These are phyloP conservation scores for Arctia plantaginis DNA, from an alignment of 2,888 invertebrate species.

Conservation along the genomic window DNA sequence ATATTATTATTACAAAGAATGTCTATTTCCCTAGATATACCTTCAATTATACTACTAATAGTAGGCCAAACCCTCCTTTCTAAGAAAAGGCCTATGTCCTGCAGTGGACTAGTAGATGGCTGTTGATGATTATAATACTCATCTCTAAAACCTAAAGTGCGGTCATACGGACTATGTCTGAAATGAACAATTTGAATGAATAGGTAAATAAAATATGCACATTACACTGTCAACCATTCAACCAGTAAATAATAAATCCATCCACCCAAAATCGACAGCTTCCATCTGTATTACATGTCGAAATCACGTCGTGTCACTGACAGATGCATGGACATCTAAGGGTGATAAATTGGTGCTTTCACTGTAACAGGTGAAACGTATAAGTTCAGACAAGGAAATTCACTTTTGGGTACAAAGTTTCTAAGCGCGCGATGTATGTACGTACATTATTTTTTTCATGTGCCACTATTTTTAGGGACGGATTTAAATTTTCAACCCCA, in stretches of 20 bases:
- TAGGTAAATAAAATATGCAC: neutral
- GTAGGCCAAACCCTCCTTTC: too few species aligned
- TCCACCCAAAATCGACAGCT: neutral
- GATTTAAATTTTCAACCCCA: neutral
- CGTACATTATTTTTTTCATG: neutral
- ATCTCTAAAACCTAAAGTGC: too few species aligned
- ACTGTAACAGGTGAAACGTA: conserved; percentile 18
- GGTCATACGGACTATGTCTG: too few species aligned
- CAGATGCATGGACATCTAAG: conserved; percentile 12
- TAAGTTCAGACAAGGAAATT: conserved; percentile 18
- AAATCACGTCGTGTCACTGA: conserved; percentile 8
- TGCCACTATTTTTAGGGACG: neutral
- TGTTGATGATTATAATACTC: too few species aligned
- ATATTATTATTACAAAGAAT: too few species aligned
- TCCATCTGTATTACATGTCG: conserved; percentile 3
- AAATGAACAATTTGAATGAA: too few species aligned
- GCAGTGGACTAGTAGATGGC: too few species aligned
- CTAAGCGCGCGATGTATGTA: conserved; percentile 1
- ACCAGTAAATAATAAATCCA: neutral
- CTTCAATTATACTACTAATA: too few species aligned
- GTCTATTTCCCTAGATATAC: too few species aligned
- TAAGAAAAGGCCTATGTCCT: too few species aligned
- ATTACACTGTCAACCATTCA: neutral
- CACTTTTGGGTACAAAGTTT: conserved; percentile 12
- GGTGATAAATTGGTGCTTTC: conserved; percentile 18